phyloP scores from a whole-genome alignment of 2,888 invertebrate genomes.

The Tachina lurida region DNA sequence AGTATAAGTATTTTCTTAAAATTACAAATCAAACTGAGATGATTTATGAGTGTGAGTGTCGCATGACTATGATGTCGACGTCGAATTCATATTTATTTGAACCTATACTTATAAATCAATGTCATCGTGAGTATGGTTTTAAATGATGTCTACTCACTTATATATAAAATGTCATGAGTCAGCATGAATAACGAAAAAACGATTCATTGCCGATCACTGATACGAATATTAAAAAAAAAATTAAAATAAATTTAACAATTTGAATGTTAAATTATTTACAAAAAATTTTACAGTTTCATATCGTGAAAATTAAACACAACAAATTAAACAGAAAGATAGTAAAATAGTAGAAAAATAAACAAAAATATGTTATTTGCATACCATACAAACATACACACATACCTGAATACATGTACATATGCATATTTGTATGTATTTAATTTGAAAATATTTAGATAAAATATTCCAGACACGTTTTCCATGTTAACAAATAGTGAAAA shows the following conservation, averaged over 20 bases:
- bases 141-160: too few relatives aligned
- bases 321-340: background rate
- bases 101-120: too few relatives aligned
- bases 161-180: too few relatives aligned
- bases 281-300: conserved; percentile 7
- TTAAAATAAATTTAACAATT: conserved; percentile 9
- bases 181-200: too few relatives aligned
- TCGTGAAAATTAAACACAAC: background rate
- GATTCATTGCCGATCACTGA: too few relatives aligned
- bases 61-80: too few relatives aligned
- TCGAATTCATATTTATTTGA: too few relatives aligned
- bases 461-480: conserved; percentile 64
- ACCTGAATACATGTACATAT: conserved; percentile 5
- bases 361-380: conserved; percentile 51
- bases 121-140: too few relatives aligned
- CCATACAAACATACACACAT: conserved; percentile 7
- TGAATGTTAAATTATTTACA: background rate
- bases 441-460: conserved; percentile 35
- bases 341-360: background rate
- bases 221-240: background rate
- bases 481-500: conserved; percentile 48
- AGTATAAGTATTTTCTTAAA: too few relatives aligned
- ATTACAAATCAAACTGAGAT: too few relatives aligned
- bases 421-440: background rate
- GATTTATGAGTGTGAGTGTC: too few relatives aligned